Evolutionary conservation across 2,797 vertebrate genomes (phyloP).

Genomic region (Erpetoichthys calabaricus): DNA sequence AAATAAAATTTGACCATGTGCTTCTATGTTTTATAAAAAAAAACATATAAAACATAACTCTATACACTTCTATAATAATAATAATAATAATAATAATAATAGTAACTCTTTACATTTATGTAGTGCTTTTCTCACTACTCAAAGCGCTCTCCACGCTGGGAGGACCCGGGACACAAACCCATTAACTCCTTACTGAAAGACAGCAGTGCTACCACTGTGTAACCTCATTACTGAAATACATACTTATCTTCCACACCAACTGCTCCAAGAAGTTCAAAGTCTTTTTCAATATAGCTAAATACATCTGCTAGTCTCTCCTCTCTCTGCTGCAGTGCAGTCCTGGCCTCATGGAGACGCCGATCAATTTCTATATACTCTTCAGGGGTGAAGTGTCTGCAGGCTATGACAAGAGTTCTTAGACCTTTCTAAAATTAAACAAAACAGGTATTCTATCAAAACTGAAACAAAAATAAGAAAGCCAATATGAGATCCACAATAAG

Average conservation of each 20-base stretch:
- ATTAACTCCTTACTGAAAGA: neutral
- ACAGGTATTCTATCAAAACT: neutral
- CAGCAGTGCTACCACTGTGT: neutral
- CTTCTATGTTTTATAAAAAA: no score
- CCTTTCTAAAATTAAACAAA: constrained; percentile 62
- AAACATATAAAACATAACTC: no score
- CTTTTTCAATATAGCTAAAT: constrained; percentile 77
- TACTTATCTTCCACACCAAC: constrained; percentile 96
- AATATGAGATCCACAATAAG: no score
- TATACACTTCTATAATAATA: no score
- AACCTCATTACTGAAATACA: constrained; percentile 14
- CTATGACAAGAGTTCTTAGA: constrained; percentile 81
- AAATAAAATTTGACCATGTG: no score
- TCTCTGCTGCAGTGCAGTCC: constrained; percentile 81
- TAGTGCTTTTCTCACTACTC: no score
- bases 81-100: no score
- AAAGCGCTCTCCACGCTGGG: no score
- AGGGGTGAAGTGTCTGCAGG: constrained; percentile 70
- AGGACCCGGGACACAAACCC: neutral
- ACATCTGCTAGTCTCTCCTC: constrained; percentile 71
- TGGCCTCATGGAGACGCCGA: constrained; percentile 62
- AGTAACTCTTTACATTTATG: no score
- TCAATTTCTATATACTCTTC: constrained; percentile 75
- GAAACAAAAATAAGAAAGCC: neutral
- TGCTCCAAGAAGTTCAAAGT: constrained; percentile 80